Base-by-base conservation (phyloP, 2,888 invertebrate genomes). In the Pteria penguin region DNA sequence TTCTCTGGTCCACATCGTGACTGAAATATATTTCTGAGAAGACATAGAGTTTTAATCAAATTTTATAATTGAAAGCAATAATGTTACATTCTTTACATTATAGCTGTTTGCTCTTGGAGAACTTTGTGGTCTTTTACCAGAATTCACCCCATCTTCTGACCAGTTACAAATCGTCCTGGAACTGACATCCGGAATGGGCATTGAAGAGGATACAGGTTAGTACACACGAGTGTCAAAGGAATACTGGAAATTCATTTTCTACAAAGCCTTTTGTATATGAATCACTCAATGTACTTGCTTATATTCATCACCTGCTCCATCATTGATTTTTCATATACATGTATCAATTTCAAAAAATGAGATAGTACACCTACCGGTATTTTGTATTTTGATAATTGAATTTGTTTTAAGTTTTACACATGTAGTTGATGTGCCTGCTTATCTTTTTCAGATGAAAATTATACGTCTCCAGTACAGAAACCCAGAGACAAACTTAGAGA, bases 121-220 rank as follows among this genome's bases (percentile, higher is more conserved):
- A 87, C 93, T 98, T 2, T 98, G 98, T 91, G 98, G 98, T 0
- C 93, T 98, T 8, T 94, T 98, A 92, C 98, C 98, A 0, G 75
- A 69, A 18, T 79, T 83, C 32, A 76, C 82, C 29, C 96, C 96
- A 0, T 94, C 95, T 0, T 97, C 97, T 1, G 96, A 96, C 87
- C 97, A 98, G 91, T 93, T 98, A 4, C 97, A 97, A 88, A 94
- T 95, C 54, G 97, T 98, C 0, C 97, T 98, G 29, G 96, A 96
- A 90, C 93, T 98, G 14, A 96, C 97, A 0, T 96, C 97, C 0
- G 98, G 98, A 0, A 97, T 98, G 95, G 86, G 84, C n/a, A 75
- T 83, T 0, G 75, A 79, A 14, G 77, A 81, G 32, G 76, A 82
- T 45, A 65, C 75, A 60, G 82, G 81, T 78, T 76, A 26, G 27